These are phyloP conservation scores for Epirrhoe tristata DNA, from an alignment of 2,888 invertebrate genomes.

Conservation along the genomic window DNA sequence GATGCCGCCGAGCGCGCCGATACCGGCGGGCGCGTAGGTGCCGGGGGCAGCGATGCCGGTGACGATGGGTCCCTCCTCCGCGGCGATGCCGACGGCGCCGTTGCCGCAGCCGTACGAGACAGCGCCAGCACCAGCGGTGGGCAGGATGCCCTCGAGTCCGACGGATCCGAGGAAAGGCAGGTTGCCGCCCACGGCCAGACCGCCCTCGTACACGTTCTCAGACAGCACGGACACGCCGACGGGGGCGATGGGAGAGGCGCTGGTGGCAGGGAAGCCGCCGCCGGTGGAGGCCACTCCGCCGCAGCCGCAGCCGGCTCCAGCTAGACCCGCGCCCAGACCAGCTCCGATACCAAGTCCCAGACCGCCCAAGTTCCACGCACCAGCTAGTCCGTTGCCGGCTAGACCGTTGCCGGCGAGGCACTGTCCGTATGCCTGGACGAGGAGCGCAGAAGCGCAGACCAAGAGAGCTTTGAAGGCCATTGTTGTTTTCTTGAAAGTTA, in stretches of 20 bases:
- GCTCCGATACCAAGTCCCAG: not conserved
- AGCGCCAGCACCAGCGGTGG: constrained; percentile 50
- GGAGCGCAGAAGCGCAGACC: constrained; percentile 39
- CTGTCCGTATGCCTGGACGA: constrained; percentile 31
- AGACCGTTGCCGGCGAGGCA: constrained; percentile 27
- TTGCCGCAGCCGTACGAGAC: constrained; percentile 52
- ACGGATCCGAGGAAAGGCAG: constrained; percentile 57
- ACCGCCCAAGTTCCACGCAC: not conserved
- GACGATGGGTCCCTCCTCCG: constrained; percentile 28
- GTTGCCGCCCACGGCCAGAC: constrained; percentile 50
- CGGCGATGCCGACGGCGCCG: constrained; percentile 42
- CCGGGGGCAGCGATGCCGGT: constrained; percentile 36
- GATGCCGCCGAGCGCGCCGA: constrained; percentile 14
- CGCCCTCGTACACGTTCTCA: constrained; percentile 57
- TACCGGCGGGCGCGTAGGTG: constrained; percentile 19
- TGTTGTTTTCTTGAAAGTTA: constrained; percentile 25
- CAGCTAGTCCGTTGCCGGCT: constrained; percentile 4
- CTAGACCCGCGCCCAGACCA: constrained; percentile 14
- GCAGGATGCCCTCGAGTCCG: constrained; percentile 51
- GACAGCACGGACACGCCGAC: constrained; percentile 56
- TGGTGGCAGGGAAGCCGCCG: constrained; percentile 46
- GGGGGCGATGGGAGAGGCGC: constrained; percentile 52
- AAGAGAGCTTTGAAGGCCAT: constrained; percentile 35
- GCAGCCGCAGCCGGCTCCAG: constrained; percentile 24
- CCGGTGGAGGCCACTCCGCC: constrained; percentile 44